Evolutionary conservation across 1,140 invertebrate species (phyloP).

Genomic region (Drosophila orosa): DNA sequence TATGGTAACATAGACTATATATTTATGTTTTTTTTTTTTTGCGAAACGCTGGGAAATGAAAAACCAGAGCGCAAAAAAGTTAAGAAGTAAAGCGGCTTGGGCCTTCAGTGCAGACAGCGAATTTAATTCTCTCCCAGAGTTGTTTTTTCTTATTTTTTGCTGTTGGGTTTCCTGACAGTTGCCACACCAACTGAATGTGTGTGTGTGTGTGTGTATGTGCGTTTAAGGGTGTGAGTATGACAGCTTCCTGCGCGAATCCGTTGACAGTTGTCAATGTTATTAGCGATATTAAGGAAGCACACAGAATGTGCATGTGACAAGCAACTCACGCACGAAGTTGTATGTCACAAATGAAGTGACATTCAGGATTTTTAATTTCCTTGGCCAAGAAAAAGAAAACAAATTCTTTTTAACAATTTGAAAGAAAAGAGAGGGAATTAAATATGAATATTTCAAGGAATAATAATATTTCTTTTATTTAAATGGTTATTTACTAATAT

Average conservation of each 20-base stretch:
- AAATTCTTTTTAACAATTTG: background rate
- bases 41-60: conserved; percentile 41
- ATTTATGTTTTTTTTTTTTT: conserved; percentile 53
- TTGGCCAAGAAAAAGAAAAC: background rate
- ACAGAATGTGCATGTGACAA: conserved; percentile 21
- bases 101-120: conserved; percentile 20
- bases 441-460: too few species aligned
- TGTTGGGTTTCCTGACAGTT: conserved; percentile 46
- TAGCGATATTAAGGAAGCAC: conserved; percentile 47
- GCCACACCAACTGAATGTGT: conserved; percentile 26
- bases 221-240: conserved; percentile 43
- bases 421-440: too few species aligned
- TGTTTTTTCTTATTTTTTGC: conserved; percentile 21
- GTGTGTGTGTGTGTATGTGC: conserved; percentile 1
- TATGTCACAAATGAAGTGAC: conserved; percentile 4
- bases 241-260: conserved; percentile 57
- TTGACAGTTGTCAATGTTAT: conserved; percentile 78
- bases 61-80: conserved; percentile 58
- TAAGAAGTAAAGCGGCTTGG: conserved; percentile 76
- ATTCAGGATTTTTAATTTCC: conserved; percentile 9
- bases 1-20: conserved; percentile 2
- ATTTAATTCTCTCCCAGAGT: conserved; percentile 15
- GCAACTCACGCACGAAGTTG: conserved; percentile 19
- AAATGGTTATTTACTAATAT: too few species aligned
- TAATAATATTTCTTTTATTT: too few species aligned